Conservation (phyloP, 2,113 vertebrate species). For the Alosa alosa region DNA sequence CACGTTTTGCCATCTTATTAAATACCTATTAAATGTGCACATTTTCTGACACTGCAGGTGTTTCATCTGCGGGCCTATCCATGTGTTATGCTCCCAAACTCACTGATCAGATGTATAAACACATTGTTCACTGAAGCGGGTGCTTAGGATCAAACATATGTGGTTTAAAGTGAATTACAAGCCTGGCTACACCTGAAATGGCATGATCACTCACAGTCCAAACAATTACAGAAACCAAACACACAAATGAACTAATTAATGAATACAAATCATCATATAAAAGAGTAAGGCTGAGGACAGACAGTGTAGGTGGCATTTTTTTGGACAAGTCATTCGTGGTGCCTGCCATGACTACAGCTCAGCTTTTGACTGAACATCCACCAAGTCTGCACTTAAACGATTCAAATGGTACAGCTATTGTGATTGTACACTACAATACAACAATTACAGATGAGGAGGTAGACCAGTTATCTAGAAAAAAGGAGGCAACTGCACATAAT, state of each 20-base stretch:
- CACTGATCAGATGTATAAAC: neutral
- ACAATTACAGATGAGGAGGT: neutral
- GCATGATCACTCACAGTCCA: neutral
- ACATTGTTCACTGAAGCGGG: neutral
- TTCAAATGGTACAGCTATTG: neutral
- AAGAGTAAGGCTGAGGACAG: neutral
- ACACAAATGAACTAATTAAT: neutral
- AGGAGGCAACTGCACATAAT: neutral
- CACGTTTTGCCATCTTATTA: constrained; percentile 37
- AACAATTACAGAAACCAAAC: neutral
- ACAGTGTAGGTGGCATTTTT: neutral
- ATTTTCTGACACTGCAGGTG: constrained; percentile 34
- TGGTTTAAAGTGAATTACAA: neutral
- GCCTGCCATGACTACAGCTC: neutral
- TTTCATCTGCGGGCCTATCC: neutral
- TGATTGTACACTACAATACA: neutral
- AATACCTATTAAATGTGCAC: constrained; percentile 44
- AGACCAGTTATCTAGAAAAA: neutral
- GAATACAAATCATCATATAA: neutral
- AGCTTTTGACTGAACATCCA: neutral
- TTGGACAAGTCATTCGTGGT: neutral
- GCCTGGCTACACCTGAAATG: neutral
- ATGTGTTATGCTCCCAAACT: neutral
- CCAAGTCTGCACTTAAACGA: neutral
- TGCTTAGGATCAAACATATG: neutral